phyloP scores from a whole-genome alignment of 2,797 vertebrate species.

The Karalla daura region DNA sequence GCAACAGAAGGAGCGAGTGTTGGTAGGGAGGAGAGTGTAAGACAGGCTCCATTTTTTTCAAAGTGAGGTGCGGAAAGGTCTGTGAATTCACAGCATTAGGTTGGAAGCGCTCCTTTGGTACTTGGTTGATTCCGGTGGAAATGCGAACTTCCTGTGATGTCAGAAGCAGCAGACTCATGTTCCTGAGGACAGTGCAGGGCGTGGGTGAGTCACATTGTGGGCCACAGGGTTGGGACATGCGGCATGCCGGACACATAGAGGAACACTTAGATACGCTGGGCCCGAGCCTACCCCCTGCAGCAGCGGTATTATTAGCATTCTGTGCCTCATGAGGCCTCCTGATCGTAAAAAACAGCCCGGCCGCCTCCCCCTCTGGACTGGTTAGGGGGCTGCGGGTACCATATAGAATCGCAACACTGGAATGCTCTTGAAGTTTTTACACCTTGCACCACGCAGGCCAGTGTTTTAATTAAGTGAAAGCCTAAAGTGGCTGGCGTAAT shows the following conservation, averaged over 20 bases:
- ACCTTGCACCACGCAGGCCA: constrained; percentile 51
- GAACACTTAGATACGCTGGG: constrained; percentile 53
- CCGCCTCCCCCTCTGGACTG: constrained; percentile 36
- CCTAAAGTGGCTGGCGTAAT: constrained; percentile 50
- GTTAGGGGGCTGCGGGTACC: constrained; percentile 37
- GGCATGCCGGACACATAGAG: constrained; percentile 38
- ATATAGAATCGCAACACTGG: constrained; percentile 46
- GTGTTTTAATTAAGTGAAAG: constrained; percentile 70
- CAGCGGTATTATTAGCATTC: constrained; percentile 58
- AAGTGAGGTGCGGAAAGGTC: constrained; percentile 50
- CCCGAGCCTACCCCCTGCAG: constrained; percentile 37
- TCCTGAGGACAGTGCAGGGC: constrained; percentile 17
- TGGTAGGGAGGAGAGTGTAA: constrained; percentile 9
- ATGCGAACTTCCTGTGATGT: constrained; percentile 40
- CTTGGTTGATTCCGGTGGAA: constrained; percentile 49
- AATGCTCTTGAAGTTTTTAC: constrained; percentile 67
- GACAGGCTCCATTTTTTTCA: constrained; percentile 49
- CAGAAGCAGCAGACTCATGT: constrained; percentile 25
- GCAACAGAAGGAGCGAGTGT: constrained; percentile 10
- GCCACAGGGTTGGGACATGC: constrained; percentile 39
- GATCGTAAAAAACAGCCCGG: constrained; percentile 57
- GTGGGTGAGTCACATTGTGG: not conserved
- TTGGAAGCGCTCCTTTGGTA: constrained; percentile 29
- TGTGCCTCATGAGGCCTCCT: constrained; percentile 53
- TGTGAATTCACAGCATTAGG: constrained; percentile 37